Evolutionary conservation across 2,113 vertebrate genomes (phyloP), one percentile per base, ranked within the genome.

Genomic region (Pandion haliaetus): DNA sequence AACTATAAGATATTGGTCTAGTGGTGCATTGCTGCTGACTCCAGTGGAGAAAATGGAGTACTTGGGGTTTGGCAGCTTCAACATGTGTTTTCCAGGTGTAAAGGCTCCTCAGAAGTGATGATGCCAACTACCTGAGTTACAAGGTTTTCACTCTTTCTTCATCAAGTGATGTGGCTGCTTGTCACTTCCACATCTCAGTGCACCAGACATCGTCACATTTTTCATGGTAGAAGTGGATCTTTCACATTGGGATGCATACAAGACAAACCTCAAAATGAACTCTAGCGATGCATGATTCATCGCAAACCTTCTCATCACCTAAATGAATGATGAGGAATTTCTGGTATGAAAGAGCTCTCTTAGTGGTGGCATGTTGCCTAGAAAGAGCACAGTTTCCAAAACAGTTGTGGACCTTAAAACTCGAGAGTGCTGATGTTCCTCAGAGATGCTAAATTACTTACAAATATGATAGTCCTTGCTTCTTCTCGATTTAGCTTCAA

Each of bases 251-350:
- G 72, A 74, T 91, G 65, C 1, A 0, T 74, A 79, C n/a, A 96
- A 84, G 65, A 50, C 42, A 88, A 78, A 28, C 69, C 55, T 84
- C 62, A 93, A 77, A 79, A 77, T 82, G 74, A 95, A 61, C 66
- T 72, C 78, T 29, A 59, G 55, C n/a, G 82, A n/a, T 24, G 32
- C 5, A 8, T 88, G 86, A 84, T 91, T 86, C 69, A 88, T 77
- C 24, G 45, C 23, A 36, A 81, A 95, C 83, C 24, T 86, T 94
- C 83, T 94, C 38, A 78, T 74, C 86, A 62, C 52, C 50, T 38
- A 91, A 94, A 74, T 77, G 76, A 95, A 81, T 88, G 71, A 92
- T 93, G 86, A 96, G 65, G 67, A 91, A 84, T 50, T 78, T 66
- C 25, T 67, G 77, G 69, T 86, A 91, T 9, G 4, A 86, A 86